A percentile compares a stretch with the other conserved stretches of the same genome.
phyloP scores from a whole-genome alignment of 2,888 invertebrate species.

The Drosophila pseudotakahashii region DNA sequence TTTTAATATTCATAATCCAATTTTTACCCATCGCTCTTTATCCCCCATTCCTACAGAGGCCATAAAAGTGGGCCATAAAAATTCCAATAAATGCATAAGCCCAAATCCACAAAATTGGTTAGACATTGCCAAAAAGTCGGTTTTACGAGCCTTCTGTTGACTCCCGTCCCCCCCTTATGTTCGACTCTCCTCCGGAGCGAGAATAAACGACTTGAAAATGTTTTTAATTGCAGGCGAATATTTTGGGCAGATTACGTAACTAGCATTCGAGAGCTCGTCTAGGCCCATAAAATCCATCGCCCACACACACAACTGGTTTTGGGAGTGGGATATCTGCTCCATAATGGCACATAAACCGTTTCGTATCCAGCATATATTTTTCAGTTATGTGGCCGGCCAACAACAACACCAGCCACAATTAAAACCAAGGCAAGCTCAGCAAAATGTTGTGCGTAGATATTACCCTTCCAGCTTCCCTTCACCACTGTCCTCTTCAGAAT shows the following conservation, averaged over 20 bases:
- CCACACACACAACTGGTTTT: conserved; percentile 15
- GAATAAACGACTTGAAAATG: conserved; percentile 52
- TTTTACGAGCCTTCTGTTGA: conserved; percentile 33
- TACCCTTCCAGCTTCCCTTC: conserved; percentile 1
- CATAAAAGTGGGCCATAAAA: conserved; percentile 51
- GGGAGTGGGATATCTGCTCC: conserved; percentile 20
- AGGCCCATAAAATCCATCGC: conserved; percentile 20
- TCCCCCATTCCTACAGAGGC: conserved; percentile 3
- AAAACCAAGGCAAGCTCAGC: conserved; percentile 61
- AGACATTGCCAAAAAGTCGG: conserved; percentile 27
- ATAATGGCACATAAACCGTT: conserved; percentile 42
- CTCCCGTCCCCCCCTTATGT: not conserved
- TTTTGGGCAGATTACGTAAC: conserved; percentile 55
- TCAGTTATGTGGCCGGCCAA: conserved; percentile 49
- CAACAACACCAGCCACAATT: conserved; percentile 61
- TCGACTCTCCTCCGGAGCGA: conserved; percentile 18
- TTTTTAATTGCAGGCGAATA: conserved; percentile 67
- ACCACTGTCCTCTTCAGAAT: conserved; percentile 40
- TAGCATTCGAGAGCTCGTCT: conserved; percentile 28
- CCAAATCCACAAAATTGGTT: conserved; percentile 48
- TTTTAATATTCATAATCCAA: conserved; percentile 46
- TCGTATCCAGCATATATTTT: conserved; percentile 46
- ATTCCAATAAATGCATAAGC: conserved; percentile 47
- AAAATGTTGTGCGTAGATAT: conserved; percentile 50
- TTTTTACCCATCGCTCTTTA: conserved; percentile 15